A percentile compares a stretch with the other conserved stretches of the same genome.
Conservation (phyloP, 2,797 vertebrate species). For the Nannoperca australis region DNA sequence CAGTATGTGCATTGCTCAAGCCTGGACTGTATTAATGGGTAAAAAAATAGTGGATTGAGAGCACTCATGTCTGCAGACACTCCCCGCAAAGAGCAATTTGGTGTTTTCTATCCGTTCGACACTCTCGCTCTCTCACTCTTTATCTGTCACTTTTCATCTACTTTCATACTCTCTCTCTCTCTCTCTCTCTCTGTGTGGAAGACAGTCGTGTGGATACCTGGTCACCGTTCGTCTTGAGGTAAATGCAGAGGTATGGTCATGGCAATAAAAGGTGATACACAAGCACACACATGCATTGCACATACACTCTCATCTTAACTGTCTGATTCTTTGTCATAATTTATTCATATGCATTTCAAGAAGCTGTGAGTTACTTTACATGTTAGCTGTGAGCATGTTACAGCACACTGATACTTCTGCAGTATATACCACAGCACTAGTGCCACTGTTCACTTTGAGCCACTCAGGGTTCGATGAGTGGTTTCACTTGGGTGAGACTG, state of each 20-base stretch:
- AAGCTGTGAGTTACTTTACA: conserved; percentile 65
- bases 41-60: conserved; percentile 61
- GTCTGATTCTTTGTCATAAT: conserved; percentile 62
- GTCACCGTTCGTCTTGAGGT: conserved; percentile 50
- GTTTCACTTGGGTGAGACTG: conserved; percentile 41
- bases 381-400: conserved; percentile 49
- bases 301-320: conserved; percentile 5
- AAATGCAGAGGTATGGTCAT: conserved; percentile 52
- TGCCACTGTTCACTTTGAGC: conserved; percentile 47
- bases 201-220: conserved; percentile 41
- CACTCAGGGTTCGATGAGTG: conserved; percentile 46
- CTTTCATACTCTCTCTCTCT: conserved; percentile 38
- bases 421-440: conserved; percentile 35
- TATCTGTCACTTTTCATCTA: conserved; percentile 60
- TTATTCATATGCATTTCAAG: conserved; percentile 76
- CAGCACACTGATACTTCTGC: conserved; percentile 41
- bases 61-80: conserved; percentile 70
- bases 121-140: conserved; percentile 64
- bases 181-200: conserved; percentile 16
- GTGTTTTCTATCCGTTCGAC: conserved; percentile 72
- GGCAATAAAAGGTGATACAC: conserved; percentile 63
- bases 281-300: conserved; percentile 6
- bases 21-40: conserved; percentile 45
- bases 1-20: conserved; percentile 11
- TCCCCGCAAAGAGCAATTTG: conserved; percentile 83